These are phyloP conservation scores for Drosophila chauvacae DNA, from an alignment of 1,140 invertebrate genomes.

Conservation along the genomic window DNA sequence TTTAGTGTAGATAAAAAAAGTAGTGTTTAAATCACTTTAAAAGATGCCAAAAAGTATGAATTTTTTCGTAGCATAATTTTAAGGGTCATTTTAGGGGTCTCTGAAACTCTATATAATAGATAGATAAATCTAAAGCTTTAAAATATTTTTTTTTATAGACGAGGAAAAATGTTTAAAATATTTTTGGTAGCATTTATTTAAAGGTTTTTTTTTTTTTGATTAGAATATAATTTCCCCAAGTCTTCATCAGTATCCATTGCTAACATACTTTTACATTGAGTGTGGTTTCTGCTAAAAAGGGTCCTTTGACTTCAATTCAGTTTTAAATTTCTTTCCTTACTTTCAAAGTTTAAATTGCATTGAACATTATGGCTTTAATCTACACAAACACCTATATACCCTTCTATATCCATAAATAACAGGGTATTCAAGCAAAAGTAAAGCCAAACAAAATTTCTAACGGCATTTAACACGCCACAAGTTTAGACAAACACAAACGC, in stretches of 20 bases:
- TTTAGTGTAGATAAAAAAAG: background rate
- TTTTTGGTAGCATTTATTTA: background rate
- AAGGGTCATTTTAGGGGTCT: background rate
- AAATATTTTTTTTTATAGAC: background rate
- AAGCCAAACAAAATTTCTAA: slow-evolving; percentile 42
- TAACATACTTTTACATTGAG: background rate
- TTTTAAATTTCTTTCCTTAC: background rate
- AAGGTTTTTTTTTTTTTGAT: background rate
- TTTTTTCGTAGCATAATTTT: background rate
- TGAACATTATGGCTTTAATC: background rate
- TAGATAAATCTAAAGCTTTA: no score
- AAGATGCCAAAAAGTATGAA: background rate
- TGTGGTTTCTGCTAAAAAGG: no score
- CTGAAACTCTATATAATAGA: background rate
- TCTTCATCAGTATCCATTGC: background rate
- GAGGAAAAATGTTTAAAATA: background rate
- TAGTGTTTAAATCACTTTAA: background rate
- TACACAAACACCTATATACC: background rate
- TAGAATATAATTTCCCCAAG: background rate
- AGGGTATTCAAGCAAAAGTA: slow-evolving; percentile 30
- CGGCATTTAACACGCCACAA: slow-evolving; percentile 53
- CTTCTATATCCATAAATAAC: background rate
- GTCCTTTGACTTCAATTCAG: no score
- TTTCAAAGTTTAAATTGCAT: background rate
- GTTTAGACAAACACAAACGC: slow-evolving; percentile 44